Evolutionary conservation across 2,888 invertebrate species (phyloP).

Genomic region (Emmelina monodactyla): DNA sequence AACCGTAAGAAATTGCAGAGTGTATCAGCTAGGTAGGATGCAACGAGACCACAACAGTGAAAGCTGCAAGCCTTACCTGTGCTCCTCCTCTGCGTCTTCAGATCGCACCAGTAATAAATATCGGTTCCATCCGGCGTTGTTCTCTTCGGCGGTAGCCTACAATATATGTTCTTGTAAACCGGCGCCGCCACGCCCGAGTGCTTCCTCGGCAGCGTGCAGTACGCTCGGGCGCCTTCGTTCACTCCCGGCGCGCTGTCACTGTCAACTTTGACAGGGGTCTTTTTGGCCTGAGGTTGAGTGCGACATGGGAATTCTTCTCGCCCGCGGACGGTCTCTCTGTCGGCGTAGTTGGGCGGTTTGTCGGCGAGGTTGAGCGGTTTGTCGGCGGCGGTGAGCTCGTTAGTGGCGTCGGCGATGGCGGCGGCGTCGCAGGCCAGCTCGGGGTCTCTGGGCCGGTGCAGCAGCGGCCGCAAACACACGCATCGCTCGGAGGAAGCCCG

Average conservation of each 20-base stretch:
- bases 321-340: slow-evolving; percentile 59
- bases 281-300: slow-evolving; percentile 17
- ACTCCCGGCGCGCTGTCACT: slow-evolving; percentile 16
- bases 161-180: slow-evolving; percentile 31
- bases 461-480: slow-evolving; percentile 9
- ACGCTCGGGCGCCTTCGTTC: slow-evolving; percentile 39
- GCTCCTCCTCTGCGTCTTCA: no score
- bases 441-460: slow-evolving; percentile 3
- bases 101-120: slow-evolving; percentile 88
- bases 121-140: slow-evolving; percentile 84
- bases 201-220: slow-evolving; percentile 57
- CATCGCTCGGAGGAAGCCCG: slow-evolving; percentile 23
- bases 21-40: no score
- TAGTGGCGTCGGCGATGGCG: slow-evolving; percentile 27
- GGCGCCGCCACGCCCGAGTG: slow-evolving; percentile 33
- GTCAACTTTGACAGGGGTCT: slow-evolving; percentile 18
- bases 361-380: slow-evolving; percentile 26
- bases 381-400: slow-evolving; percentile 24
- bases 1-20: no score
- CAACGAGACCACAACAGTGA: no score
- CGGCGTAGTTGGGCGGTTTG: slow-evolving; percentile 32
- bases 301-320: slow-evolving; percentile 72
- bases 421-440: slow-evolving; percentile 11
- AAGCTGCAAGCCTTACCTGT: no score
- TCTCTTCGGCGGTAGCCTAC: slow-evolving; percentile 74